Evolutionary conservation across 2,888 invertebrate species (phyloP).

Genomic region (Pyrrhosoma nymphula): DNA sequence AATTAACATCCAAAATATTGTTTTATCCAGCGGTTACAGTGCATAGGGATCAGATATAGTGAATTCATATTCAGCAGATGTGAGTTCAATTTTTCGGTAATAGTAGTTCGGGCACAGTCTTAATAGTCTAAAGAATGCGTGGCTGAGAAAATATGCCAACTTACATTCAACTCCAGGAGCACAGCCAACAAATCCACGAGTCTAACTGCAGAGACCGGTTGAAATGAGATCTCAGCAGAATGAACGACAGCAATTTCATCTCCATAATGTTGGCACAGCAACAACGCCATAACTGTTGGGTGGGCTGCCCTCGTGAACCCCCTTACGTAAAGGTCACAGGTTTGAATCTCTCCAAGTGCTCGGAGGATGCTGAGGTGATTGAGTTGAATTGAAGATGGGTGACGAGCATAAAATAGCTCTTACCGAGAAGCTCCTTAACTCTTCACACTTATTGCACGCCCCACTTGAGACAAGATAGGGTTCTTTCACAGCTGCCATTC

Average conservation of each 20-base stretch:
- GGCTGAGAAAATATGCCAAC: too few relatives aligned
- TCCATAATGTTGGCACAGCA: not conserved
- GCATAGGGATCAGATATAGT: too few relatives aligned
- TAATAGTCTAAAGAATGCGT: too few relatives aligned
- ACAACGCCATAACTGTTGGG: not conserved
- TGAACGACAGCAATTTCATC: not conserved
- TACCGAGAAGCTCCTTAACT: not conserved
- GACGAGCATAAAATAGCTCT: not conserved
- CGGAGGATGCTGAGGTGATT: not conserved
- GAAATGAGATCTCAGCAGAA: not conserved
- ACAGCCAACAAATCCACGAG: too few relatives aligned
- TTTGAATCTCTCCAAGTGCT: not conserved
- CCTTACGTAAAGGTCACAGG: not conserved
- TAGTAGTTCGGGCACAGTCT: too few relatives aligned
- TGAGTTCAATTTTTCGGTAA: too few relatives aligned
- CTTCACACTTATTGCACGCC: not conserved
- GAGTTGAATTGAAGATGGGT: not conserved
- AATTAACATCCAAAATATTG: too few relatives aligned
- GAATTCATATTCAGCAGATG: too few relatives aligned
- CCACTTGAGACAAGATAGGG: not conserved
- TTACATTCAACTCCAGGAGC: too few relatives aligned
- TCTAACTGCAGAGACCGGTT: too few relatives aligned
- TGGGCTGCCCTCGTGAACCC: not conserved
- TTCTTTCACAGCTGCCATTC: not conserved
- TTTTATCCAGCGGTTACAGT: too few relatives aligned